Evolutionary conservation across 2,797 vertebrate genomes (phyloP).

Genomic region (Pangasius krempfi): DNA sequence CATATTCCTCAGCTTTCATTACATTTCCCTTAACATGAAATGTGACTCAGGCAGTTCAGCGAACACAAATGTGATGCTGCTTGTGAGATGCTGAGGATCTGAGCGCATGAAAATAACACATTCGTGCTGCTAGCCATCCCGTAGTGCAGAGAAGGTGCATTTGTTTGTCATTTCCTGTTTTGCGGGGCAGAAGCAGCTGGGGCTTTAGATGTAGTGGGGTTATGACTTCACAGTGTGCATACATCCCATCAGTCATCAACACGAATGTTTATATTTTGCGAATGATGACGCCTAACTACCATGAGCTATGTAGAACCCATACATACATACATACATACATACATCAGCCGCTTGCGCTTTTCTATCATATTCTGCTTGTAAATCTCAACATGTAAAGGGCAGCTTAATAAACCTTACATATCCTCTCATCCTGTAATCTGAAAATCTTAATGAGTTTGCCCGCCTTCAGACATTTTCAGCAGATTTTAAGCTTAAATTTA

Average conservation of each 20-base stretch:
- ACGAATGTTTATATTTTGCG: not conserved
- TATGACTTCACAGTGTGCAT: not conserved
- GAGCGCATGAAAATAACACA: not conserved
- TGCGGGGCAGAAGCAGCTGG: not conserved
- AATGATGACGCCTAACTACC: not conserved
- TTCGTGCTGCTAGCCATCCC: not conserved
- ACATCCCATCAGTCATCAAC: not conserved
- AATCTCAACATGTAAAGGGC: not conserved
- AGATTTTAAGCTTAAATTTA: not conserved
- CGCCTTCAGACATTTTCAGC: not conserved
- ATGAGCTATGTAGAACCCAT: not conserved
- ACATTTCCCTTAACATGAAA: not conserved
- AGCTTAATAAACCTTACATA: not conserved
- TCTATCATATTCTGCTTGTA: not conserved
- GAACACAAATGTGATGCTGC: not conserved
- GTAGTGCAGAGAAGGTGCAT: not conserved
- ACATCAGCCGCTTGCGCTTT: not conserved
- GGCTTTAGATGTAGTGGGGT: not conserved
- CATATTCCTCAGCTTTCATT: not conserved
- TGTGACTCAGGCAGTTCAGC: not conserved
- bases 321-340: not conserved
- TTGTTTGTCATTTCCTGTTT: constrained; percentile 1
- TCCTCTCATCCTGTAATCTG: not conserved
- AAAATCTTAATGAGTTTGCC: not conserved
- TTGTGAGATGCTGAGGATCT: not conserved